phyloP scores from a whole-genome alignment of 2,113 vertebrate species.

The Nothobranchius kuhntae region DNA sequence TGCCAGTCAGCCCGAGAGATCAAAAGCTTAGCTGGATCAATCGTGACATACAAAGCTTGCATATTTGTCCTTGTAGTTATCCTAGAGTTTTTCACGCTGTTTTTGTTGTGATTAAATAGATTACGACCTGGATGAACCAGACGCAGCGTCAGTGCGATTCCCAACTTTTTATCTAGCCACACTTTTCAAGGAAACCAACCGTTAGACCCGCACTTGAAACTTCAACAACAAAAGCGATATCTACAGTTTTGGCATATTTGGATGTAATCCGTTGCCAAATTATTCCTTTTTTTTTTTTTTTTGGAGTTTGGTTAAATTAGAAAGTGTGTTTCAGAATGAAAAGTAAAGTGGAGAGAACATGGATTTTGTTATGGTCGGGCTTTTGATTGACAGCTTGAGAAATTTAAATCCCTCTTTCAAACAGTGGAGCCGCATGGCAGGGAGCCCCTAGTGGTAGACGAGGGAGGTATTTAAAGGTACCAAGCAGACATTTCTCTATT shows the following conservation, averaged over 20 bases:
- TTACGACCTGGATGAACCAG: neutral
- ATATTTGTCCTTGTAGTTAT: neutral
- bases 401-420: conserved; percentile 75
- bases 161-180: neutral
- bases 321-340: neutral
- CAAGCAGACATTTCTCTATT: conserved; percentile 6
- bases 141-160: neutral
- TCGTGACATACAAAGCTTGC: neutral
- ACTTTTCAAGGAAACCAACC: conserved; percentile 40
- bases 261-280: accelerated
- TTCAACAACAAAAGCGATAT: neutral
- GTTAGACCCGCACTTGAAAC: conserved; percentile 14
- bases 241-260: conserved; percentile 11
- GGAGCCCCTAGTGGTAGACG: conserved; percentile 60
- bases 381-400: conserved; percentile 73
- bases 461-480: conserved; percentile 47
- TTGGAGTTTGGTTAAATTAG: neutral
- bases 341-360: conserved; percentile 24
- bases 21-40: conserved; percentile 15
- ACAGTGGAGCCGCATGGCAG: conserved; percentile 66
- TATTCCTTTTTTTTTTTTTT: neutral
- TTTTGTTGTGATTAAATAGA: neutral
- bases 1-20: conserved; percentile 52
- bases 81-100: neutral
- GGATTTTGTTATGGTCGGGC: conserved; percentile 60